Evolutionary conservation across 1,140 invertebrate genomes (phyloP), one percentile per base, ranked within the genome.

Genomic region (Elysia chlorotica): DNA sequence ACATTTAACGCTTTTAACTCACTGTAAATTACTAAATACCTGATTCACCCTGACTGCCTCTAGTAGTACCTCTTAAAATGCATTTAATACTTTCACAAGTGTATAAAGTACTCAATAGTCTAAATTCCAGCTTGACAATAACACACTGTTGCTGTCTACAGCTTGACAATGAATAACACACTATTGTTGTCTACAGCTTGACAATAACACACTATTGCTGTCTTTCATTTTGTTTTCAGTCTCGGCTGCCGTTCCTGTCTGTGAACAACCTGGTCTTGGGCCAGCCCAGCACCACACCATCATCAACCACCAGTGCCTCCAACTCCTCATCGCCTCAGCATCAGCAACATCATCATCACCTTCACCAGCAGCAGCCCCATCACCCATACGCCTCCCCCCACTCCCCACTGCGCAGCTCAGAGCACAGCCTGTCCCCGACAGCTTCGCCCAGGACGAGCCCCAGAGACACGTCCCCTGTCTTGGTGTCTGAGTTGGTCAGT

Each of bases 341-440:
- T n/a, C n/a, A n/a, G n/a, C 48, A 54, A 48, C 71, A 41, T 23
- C 69, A 63, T 31, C 66, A 56, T 56, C 76, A 74, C 57, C 73
- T 37, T n/a, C 63, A 63, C 25, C 69, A 23, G n/a, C 70, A 74
- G 17, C 69, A 77, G 41, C 71, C 67, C 33, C 78, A 77, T 37
- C 74, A 70, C 28, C 70, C 56, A 70, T 25, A 70, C n/a, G 1
- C 36, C 41, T 28, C 61, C 28, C 65, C 53, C 62, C 28, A 65
- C 14, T 5, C 53, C 41, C 35, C 67, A 14, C 2, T 63, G 37
- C 2, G 53, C 23, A 63, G 62, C 2, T 53, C 65, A 6, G 67
- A 73, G 28, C 41, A 53, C 4, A 65, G 35, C 25, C 23, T 37
- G 0, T 67, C 74, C 2, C n/a, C 54, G 1, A 53, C 67, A 2